These are phyloP conservation scores for Camponotus vicinus DNA, from an alignment of 1,140 invertebrate species.

Conservation along the genomic window DNA sequence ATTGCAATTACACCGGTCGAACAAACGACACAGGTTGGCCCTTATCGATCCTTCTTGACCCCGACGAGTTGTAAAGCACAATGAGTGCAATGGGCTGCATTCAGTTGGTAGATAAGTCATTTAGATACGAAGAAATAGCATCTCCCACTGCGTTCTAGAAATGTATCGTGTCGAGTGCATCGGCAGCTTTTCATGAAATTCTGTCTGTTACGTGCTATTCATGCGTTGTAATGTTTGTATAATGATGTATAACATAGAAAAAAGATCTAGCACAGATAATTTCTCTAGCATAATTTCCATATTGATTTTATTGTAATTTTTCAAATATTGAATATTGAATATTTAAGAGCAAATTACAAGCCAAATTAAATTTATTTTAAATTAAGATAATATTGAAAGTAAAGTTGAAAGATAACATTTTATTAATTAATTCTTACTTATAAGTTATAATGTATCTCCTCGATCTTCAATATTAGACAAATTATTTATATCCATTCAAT, in stretches of 20 bases:
- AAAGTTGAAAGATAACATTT: background rate
- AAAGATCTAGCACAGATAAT: slow-evolving; percentile 1
- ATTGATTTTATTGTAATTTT: slow-evolving; percentile 7
- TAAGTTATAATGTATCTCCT: background rate
- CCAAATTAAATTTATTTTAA: background rate
- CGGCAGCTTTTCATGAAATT: slow-evolving; percentile 14
- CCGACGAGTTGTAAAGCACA: slow-evolving; percentile 50
- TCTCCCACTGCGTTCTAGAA: slow-evolving; percentile 50
- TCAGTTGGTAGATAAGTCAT: slow-evolving; percentile 65
- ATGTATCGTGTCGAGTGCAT: slow-evolving; percentile 29
- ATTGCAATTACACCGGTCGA: slow-evolving; percentile 54
- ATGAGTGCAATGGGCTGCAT: slow-evolving; percentile 44
- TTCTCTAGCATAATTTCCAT: background rate
- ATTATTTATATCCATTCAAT: background rate
- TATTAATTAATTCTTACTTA: background rate
- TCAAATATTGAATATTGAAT: background rate
- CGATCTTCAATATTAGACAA: slow-evolving; percentile 6
- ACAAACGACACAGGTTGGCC: slow-evolving; percentile 55
- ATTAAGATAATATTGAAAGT: background rate
- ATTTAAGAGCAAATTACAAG: background rate
- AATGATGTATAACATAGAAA: background rate
- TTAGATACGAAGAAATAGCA: slow-evolving; percentile 67
- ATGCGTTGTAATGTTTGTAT: slow-evolving; percentile 16
- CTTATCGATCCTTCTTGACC: slow-evolving; percentile 55
- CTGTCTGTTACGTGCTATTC: slow-evolving; percentile 19